A percentile compares a stretch with the other conserved stretches of the same genome.
These are phyloP conservation scores for Drosophila tropicalis DNA, from an alignment of 1,140 invertebrate species.

Conservation along the genomic window DNA sequence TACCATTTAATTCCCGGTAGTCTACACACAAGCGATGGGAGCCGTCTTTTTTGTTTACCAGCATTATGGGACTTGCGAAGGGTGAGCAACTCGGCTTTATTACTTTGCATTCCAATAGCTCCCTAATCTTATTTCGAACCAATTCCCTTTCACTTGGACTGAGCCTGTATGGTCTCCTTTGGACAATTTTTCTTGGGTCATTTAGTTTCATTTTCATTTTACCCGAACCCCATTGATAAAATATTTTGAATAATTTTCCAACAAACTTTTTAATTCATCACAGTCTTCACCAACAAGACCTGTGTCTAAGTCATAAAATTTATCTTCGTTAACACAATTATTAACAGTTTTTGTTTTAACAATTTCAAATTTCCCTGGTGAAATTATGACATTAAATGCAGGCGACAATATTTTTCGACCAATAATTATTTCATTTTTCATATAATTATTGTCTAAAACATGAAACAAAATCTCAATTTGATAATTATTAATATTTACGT, in stretches of 20 bases:
- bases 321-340: conserved; percentile 2
- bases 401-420: conserved; percentile 36
- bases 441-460: conserved; percentile 30
- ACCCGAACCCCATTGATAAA: background rate
- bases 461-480: conserved; percentile 42
- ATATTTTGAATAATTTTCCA: too few relatives aligned
- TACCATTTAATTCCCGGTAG: too few relatives aligned
- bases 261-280: too few relatives aligned
- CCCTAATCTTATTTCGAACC: too few relatives aligned
- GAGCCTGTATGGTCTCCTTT: too few relatives aligned
- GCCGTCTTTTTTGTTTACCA: too few relatives aligned
- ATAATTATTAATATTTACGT: conserved; percentile 16
- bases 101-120: too few relatives aligned
- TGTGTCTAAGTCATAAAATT: background rate
- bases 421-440: conserved; percentile 40
- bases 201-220: conserved; percentile 1
- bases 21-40: too few relatives aligned
- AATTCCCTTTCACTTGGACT: too few relatives aligned
- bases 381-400: conserved; percentile 33
- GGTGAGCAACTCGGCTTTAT: too few relatives aligned
- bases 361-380: conserved; percentile 39
- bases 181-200: conserved; percentile 1
- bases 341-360: conserved; percentile 24
- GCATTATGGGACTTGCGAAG: too few relatives aligned
- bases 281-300: too few relatives aligned